Conservation (phyloP, 64 coral and sea anemone species). For the Exaiptasia diaphana region DNA sequence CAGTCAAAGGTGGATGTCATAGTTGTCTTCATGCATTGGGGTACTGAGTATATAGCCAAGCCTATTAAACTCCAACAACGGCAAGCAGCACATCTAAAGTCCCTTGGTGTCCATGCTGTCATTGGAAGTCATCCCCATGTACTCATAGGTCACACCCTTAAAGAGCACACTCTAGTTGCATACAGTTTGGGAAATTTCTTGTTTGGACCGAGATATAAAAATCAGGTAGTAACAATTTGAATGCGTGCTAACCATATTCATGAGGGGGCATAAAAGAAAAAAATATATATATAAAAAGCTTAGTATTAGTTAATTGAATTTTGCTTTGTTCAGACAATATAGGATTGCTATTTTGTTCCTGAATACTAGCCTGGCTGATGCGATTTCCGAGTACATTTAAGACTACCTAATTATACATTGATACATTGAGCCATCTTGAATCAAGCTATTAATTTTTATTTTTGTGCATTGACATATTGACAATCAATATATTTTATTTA, state of each 20-base stretch:
- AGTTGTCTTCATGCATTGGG: constrained; percentile 65
- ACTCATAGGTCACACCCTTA: constrained; percentile 10
- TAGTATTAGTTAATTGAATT: too few relatives aligned
- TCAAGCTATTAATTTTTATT: not conserved
- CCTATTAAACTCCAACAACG: constrained; percentile 4
- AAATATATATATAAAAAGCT: too few relatives aligned
- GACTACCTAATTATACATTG: not conserved
- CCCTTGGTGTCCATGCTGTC: constrained; percentile 40
- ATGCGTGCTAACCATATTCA: too few relatives aligned
- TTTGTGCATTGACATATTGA: not conserved
- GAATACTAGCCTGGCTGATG: too few relatives aligned
- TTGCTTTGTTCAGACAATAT: too few relatives aligned
- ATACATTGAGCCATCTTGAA: not conserved
- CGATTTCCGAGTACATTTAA: too few relatives aligned
- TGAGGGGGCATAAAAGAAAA: too few relatives aligned
- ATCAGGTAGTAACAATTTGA: not conserved
- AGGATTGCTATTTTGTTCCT: too few relatives aligned
- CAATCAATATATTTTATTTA: not conserved
- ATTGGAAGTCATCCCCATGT: constrained; percentile 71
- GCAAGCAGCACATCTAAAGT: constrained; percentile 34
- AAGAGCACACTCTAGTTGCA: constrained; percentile 1
- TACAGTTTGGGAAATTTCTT: constrained; percentile 66
- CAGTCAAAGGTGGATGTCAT: constrained; percentile 66
- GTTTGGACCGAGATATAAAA: constrained; percentile 15
- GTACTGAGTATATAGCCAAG: not conserved